These are phyloP conservation scores for Aphis gossypii DNA, from an alignment of 1,140 invertebrate genomes.

Conservation along the genomic window DNA sequence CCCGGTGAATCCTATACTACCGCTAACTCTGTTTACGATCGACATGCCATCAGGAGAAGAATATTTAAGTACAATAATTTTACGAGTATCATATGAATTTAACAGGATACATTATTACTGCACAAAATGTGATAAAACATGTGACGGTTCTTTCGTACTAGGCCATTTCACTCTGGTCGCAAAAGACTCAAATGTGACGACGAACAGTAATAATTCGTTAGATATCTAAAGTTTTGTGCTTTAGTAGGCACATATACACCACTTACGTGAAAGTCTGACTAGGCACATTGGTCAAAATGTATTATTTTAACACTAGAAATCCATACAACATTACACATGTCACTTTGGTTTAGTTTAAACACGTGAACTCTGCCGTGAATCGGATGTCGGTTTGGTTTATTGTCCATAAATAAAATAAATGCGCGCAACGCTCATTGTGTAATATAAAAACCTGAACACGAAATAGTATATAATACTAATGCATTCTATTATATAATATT, in stretches of 20 bases:
- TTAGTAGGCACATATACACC: background rate
- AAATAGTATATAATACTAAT: background rate
- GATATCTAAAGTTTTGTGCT: background rate
- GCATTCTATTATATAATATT: background rate
- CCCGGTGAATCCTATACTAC: background rate
- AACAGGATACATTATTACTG: conserved; percentile 37
- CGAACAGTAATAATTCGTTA: background rate
- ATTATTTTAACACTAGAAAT: background rate
- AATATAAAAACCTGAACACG: background rate
- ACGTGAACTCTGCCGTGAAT: background rate
- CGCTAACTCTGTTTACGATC: background rate
- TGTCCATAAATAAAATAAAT: background rate
- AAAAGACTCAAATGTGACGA: background rate
- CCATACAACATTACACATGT: background rate
- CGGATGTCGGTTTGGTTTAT: background rate
- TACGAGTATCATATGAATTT: conserved; percentile 41
- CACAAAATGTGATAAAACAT: conserved; percentile 32
- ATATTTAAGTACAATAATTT: conserved; percentile 41
- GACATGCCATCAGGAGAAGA: background rate
- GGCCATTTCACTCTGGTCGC: background rate
- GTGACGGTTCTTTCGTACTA: background rate
- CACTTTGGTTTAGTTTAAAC: background rate
- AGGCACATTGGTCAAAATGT: background rate
- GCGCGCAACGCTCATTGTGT: background rate
- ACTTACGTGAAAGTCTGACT: background rate